Percentiles rank a stretch among this genome's conserved stretches.
Conservation (phyloP, 2,888 invertebrate species). For the Dryobota labecula region DNA sequence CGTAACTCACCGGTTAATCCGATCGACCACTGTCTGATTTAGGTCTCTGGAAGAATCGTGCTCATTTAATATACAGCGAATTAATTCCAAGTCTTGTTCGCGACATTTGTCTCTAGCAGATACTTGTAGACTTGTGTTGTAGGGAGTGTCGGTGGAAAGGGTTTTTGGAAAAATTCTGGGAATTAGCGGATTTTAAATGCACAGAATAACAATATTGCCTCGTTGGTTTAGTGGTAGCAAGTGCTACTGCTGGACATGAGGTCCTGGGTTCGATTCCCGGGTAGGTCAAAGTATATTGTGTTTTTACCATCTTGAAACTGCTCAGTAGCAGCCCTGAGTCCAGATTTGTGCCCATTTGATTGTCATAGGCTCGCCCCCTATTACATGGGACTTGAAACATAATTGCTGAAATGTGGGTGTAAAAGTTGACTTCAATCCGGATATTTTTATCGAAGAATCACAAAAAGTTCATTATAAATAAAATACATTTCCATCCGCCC, state of each 20-base stretch:
- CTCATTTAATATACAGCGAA: constrained; percentile 64
- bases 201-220: background rate
- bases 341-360: background rate
- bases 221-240: background rate
- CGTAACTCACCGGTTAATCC: constrained; percentile 65
- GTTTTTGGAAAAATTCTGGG: background rate
- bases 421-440: no score
- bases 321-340: background rate
- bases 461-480: no score
- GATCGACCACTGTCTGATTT: constrained; percentile 60
- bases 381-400: background rate
- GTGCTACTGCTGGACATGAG: background rate
- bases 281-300: no score
- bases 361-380: background rate
- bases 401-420: background rate
- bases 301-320: background rate
- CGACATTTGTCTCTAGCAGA: constrained; percentile 57
- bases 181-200: background rate
- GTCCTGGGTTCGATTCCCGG: background rate
- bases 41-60: constrained; percentile 59
- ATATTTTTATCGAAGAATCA: no score
- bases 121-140: constrained; percentile 24
- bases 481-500: no score
- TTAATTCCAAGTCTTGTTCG: constrained; percentile 66
- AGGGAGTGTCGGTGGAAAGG: accelerated